Evolutionary conservation across 2,113 vertebrate species (phyloP).

Genomic region (Melanerpes formicivorus): DNA sequence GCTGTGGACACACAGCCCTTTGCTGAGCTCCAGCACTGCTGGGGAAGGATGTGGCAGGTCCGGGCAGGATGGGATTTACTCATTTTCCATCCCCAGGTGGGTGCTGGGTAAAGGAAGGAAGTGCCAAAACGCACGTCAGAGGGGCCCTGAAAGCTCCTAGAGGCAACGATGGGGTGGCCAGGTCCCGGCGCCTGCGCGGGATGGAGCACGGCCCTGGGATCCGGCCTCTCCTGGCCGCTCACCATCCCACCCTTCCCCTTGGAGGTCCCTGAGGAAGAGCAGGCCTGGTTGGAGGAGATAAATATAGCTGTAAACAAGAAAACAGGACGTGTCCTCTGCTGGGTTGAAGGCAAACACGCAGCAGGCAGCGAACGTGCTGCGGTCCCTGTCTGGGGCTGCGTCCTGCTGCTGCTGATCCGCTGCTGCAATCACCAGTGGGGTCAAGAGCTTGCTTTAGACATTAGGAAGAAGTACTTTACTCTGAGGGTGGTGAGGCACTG

Average conservation of each 20-base stretch:
- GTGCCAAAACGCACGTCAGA: rapidly evolving
- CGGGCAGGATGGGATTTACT: not conserved
- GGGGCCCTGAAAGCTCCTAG: not conserved
- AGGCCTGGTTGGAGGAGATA: slow-evolving; percentile 39
- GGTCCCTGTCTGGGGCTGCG: not conserved
- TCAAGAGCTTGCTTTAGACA: not conserved
- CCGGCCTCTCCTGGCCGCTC: not conserved
- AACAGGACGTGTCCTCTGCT: slow-evolving; percentile 49
- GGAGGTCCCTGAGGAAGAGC: slow-evolving; percentile 65
- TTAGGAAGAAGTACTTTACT: too few species aligned
- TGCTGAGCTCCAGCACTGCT: rapidly evolving
- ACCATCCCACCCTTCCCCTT: slow-evolving; percentile 62
- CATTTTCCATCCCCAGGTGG: not conserved
- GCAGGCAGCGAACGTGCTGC: not conserved
- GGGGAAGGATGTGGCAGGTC: not conserved
- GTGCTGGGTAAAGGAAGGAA: slow-evolving; percentile 39
- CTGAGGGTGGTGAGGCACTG: too few species aligned
- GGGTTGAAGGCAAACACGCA: not conserved
- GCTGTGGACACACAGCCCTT: not conserved
- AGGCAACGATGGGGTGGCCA: not conserved
- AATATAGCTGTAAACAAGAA: slow-evolving; percentile 72
- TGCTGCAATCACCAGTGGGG: rapidly evolving
- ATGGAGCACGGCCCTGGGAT: not conserved
- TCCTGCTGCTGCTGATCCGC: not conserved
- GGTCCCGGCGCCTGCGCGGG: not conserved